These are phyloP conservation scores for Leucopsar rothschildi DNA, from an alignment of 2,113 vertebrate species.

Conservation along the genomic window DNA sequence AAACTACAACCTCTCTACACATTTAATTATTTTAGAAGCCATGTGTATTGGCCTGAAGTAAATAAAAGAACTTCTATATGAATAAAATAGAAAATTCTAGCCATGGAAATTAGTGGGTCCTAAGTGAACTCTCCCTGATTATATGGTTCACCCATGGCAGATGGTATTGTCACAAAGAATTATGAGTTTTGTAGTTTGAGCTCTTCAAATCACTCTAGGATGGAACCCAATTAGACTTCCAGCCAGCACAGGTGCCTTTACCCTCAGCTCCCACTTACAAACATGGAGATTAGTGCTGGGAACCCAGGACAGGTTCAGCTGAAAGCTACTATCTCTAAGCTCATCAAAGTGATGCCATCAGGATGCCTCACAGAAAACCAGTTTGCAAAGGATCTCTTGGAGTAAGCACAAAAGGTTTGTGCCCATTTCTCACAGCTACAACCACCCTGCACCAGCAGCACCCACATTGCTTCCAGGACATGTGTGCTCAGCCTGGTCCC, in stretches of 20 bases:
- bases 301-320: background rate
- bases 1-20: background rate
- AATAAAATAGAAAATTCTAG: background rate
- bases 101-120: background rate
- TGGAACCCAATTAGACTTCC: background rate
- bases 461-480: background rate
- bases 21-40: background rate
- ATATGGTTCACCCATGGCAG: background rate
- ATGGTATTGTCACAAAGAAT: background rate
- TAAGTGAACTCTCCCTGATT: background rate
- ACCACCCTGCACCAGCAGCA: background rate
- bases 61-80: background rate
- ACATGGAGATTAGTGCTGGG: background rate
- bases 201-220: background rate
- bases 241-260: background rate
- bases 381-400: background rate
- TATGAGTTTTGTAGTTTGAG: background rate
- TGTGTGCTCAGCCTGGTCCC: background rate
- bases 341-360: background rate
- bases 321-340: background rate
- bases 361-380: background rate
- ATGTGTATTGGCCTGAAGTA: background rate
- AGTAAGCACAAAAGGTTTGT: background rate
- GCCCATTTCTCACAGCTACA: background rate
- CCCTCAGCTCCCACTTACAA: background rate